Base-by-base conservation (phyloP, 2,888 invertebrate genomes). In the Agriotes lineatus region DNA sequence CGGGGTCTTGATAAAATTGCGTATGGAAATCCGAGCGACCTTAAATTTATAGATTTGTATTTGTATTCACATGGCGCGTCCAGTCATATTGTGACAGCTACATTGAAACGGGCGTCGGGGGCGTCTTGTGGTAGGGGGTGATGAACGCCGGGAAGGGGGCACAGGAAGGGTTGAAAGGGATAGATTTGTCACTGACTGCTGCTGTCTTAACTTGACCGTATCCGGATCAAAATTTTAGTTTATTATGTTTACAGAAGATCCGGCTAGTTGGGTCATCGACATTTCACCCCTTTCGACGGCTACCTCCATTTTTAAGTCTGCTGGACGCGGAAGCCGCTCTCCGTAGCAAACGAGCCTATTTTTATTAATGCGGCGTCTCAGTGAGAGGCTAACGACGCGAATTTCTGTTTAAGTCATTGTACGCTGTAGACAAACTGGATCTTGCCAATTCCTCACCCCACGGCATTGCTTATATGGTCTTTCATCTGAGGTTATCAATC, bases 181-280 rank as follows among this genome's bases (percentile, higher is more conserved):
- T 80, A 77, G 79, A 81, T 81, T 80, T 80, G 81, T 81, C 81
- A 81, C 79, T 79, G 80, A 79, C 80, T 78, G 77, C 76, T 76
- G 75, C 75, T 78, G 79, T 78, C 79, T 80, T 79, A 76, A 76
- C 79, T 79, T 78, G 80, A 79, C 79, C 79, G 77, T 74, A 74
- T 77, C 74, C 76, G 75, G 57, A 61, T 66, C 69, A 69, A 54
- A 68, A 58, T 68, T 67, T 68, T 25, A 39, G 57, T 57, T 45
- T 69, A 66, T 61, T 61, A 61, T 56, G 59, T 56, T 48, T 48
- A 44, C 48, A 45, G 14, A 52, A 54, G 58, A 59, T 50, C 18
- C 12, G 14, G 16, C 54, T 18, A 9, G 30, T 54, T 20, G 33
- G 65, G 66, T 66, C 66, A 54, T 59, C 59, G 66, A 59, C 65